Evolutionary conservation across 30 jellyfish, hydroid and myxozoan genomes (phyloP), one percentile per base, ranked within the genome.

Genomic region (Nemopilema nomurai): DNA sequence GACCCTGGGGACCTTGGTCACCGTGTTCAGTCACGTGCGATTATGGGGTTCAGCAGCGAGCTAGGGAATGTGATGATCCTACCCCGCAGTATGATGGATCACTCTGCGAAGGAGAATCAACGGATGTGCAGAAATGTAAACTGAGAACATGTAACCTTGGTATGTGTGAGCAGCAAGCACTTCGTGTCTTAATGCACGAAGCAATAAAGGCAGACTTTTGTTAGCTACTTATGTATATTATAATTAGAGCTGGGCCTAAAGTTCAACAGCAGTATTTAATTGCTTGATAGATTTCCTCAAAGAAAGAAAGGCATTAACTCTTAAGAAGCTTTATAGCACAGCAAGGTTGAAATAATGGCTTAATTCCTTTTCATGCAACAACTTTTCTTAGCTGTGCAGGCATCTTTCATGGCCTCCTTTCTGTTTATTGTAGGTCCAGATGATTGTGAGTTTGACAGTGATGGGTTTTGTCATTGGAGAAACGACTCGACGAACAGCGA

Each of bases 391-490:
- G n/a, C n/a, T n/a, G n/a, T n/a, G n/a, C n/a, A n/a, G n/a, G n/a
- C n/a, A n/a, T n/a, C n/a, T n/a, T n/a, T n/a, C n/a, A n/a, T n/a
- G n/a, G n/a, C n/a, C n/a, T n/a, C n/a, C n/a, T n/a, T n/a, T n/a
- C n/a, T n/a, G n/a, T n/a, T n/a, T n/a, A n/a, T n/a, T 28, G 4
- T n/a, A 91, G 97, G 97, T 0, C 81, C 86, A 27, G 80, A 85
- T 50, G 97, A 91, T 63, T 91, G 97, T 67, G 85, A 77, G 8
- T 91, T 91, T 67, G 97, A 91, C 51, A 41, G 57, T 19, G 89
- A 71, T 13, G 77, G 51, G 70, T 77, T 84, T 22, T 91, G 97
- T 76, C 84, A 80, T 23, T 91, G 97, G 97, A 77, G 74, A 1
- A 80, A 77, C 49, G 84, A 66, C 65, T 33, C 41, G 28, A 70